Evolutionary conservation across 2,113 vertebrate species (phyloP).

Genomic region (Cyrtonyx montezumae): DNA sequence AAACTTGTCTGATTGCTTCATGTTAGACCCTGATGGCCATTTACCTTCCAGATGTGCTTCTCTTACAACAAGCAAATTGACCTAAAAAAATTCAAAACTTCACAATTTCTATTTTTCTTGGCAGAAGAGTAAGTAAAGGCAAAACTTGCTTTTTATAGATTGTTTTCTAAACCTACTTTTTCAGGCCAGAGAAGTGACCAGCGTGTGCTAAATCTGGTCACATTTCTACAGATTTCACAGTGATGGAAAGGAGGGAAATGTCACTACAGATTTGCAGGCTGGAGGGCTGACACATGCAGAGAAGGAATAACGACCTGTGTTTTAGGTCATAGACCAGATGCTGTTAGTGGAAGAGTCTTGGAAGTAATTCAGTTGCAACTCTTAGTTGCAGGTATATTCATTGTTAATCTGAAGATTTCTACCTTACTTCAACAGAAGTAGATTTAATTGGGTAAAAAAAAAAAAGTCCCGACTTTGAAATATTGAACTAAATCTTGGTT

Average conservation of each 20-base stretch:
- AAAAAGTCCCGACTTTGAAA: background rate
- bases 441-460: background rate
- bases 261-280: background rate
- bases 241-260: background rate
- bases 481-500: background rate
- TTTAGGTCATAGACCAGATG: background rate
- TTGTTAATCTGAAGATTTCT: background rate
- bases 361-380: background rate
- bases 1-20: background rate
- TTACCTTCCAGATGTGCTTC: background rate
- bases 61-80: background rate
- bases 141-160: rapidly evolving
- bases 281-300: background rate
- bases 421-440: background rate
- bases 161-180: background rate
- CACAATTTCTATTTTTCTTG: background rate
- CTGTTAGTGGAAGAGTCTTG: background rate
- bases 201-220: background rate
- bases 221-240: background rate
- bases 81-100: background rate
- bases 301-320: background rate
- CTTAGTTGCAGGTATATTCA: background rate
- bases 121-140: background rate
- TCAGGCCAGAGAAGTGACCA: background rate
- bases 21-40: background rate